These are phyloP conservation scores for Conistra vaccinii DNA, from an alignment of 2,888 invertebrate species.

Conservation along the genomic window DNA sequence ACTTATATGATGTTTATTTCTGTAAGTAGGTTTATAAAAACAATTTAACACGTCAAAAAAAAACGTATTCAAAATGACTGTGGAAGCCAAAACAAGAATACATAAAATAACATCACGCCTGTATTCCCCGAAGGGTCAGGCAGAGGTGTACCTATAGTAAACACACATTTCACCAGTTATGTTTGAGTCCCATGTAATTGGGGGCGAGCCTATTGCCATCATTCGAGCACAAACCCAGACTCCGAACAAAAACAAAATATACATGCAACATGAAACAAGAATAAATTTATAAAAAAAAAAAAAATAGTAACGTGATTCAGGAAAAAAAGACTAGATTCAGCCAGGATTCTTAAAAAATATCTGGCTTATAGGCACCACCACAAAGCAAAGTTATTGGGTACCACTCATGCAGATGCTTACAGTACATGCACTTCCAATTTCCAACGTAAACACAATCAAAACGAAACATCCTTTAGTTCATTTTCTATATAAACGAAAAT, in stretches of 20 bases:
- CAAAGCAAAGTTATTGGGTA: not conserved
- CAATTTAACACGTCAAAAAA: not conserved
- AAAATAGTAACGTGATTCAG: not conserved
- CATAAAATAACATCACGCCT: too few species aligned
- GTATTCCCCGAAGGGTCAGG: too few species aligned
- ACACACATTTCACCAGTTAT: too few species aligned
- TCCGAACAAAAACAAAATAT: too few species aligned
- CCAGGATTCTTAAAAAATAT: not conserved
- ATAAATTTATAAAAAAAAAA: too few species aligned
- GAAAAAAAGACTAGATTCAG: not conserved
- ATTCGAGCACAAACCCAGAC: too few species aligned
- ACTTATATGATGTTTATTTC: not conserved
- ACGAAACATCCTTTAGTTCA: slow-evolving; percentile 33
- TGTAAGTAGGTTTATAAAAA: not conserved
- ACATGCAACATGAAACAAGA: too few species aligned
- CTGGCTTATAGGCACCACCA: not conserved
- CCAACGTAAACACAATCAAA: slow-evolving; percentile 31
- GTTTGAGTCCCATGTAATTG: too few species aligned
- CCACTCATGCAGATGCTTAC: too few species aligned
- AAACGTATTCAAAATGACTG: not conserved
- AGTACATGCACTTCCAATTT: slow-evolving; percentile 29
- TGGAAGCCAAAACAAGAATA: not conserved
- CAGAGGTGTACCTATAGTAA: too few species aligned
- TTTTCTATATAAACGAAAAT: slow-evolving; percentile 53
- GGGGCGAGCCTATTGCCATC: too few species aligned